phyloP scores from a whole-genome alignment of 2,113 vertebrate species.

The Gopherus evgoodei region DNA sequence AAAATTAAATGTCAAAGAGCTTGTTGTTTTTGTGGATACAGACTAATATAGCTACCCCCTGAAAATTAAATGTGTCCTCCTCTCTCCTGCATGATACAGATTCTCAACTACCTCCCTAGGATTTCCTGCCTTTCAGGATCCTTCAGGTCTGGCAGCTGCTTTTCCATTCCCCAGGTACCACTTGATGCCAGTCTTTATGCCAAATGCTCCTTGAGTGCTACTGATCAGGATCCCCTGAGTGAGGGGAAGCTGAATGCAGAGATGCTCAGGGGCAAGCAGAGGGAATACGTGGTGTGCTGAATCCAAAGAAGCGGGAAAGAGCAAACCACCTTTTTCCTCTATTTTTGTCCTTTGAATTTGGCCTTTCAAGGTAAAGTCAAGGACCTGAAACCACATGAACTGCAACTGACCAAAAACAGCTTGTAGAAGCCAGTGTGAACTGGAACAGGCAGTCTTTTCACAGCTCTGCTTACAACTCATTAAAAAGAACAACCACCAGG shows the following conservation, averaged over 20 bases:
- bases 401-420: fast-evolving
- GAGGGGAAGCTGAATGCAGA: not conserved
- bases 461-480: not conserved
- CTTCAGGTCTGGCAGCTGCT: not conserved
- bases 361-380: not conserved
- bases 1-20: no score
- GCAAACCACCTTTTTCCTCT: not conserved
- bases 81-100: no score
- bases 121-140: not conserved
- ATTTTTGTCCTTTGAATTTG: not conserved
- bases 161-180: not conserved
- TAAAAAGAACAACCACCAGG: not conserved
- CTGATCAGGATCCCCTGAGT: not conserved
- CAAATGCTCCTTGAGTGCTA: not conserved
- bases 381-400: fast-evolving
- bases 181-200: not conserved
- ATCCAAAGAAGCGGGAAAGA: not conserved
- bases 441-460: not conserved
- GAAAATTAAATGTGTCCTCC: no score
- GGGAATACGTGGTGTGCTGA: not conserved
- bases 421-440: not conserved
- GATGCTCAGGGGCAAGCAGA: not conserved
- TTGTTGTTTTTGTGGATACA: no score
- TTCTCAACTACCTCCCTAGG: no score
- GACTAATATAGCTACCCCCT: no score